Conservation (phyloP, 2,888 invertebrate genomes). For the Notodonta dromedarius region DNA sequence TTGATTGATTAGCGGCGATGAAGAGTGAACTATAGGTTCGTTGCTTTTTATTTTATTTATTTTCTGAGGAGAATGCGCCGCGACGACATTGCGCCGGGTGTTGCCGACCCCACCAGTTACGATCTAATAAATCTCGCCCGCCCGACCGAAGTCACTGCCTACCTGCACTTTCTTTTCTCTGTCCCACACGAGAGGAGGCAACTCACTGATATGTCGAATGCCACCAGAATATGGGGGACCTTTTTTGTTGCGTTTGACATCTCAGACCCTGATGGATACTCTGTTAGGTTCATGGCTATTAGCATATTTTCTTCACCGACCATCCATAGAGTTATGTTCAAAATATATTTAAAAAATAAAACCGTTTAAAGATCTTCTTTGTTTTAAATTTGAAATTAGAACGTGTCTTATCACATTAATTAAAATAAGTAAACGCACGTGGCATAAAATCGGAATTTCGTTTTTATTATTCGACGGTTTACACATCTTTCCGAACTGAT, state of each 20-base stretch:
- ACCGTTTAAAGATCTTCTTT: background rate
- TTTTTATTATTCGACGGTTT: background rate
- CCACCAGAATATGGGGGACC: conserved; percentile 52
- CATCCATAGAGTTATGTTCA: no score
- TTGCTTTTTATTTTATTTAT: conserved; percentile 40
- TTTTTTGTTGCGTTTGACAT: conserved; percentile 57
- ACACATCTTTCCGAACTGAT: conserved; percentile 8
- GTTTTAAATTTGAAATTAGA: background rate
- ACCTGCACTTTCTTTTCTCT: conserved; percentile 82
- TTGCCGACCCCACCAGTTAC: conserved; percentile 76
- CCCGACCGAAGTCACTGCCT: conserved; percentile 61
- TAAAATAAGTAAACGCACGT: background rate
- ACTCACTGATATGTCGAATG: conserved; percentile 56
- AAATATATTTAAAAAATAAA: background rate
- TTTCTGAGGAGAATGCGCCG: conserved; percentile 52
- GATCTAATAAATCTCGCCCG: conserved; percentile 80
- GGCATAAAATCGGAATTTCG: background rate
- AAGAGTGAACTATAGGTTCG: conserved; percentile 14
- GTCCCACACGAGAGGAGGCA: conserved; percentile 65
- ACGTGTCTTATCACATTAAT: background rate
- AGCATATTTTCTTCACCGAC: background rate
- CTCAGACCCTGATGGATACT: conserved; percentile 27
- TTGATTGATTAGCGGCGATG: conserved; percentile 4
- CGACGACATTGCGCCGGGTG: conserved; percentile 61
- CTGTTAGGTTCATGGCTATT: conserved; percentile 17